A percentile compares a stretch with the other conserved stretches of the same genome.
Conservation (phyloP, 2,113 vertebrate species). For the Kryptolebias marmoratus region DNA sequence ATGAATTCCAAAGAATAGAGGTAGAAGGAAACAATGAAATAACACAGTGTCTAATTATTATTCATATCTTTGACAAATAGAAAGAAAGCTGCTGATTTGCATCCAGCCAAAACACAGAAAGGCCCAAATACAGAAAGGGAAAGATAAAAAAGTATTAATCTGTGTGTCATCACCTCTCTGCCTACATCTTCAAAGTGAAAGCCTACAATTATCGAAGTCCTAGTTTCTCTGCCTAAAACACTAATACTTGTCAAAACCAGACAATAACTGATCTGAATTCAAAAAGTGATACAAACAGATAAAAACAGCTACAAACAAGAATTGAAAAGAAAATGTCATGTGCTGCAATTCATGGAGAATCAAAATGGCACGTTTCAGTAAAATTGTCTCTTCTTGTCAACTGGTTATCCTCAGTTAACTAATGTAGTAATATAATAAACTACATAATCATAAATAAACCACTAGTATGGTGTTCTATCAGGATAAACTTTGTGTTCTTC, state of each 20-base stretch:
- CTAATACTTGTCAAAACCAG: conserved; percentile 37
- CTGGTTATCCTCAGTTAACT: too few species aligned
- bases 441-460: too few species aligned
- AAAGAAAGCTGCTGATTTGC: conserved; percentile 53
- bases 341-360: neutral
- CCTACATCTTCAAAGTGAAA: conserved; percentile 31
- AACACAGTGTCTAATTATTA: conserved; percentile 72
- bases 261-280: conserved; percentile 10
- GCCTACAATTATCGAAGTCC: conserved; percentile 54
- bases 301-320: neutral
- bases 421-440: too few species aligned
- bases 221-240: conserved; percentile 45
- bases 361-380: neutral
- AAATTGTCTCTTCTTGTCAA: too few species aligned
- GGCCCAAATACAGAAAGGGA: conserved; percentile 1
- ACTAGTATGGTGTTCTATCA: too few species aligned
- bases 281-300: neutral
- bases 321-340: neutral
- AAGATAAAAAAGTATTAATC: conserved; percentile 36
- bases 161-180: conserved; percentile 56
- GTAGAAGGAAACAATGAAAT: conserved; percentile 66
- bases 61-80: conserved; percentile 71
- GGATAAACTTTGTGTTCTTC: too few species aligned
- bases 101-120: conserved; percentile 42
- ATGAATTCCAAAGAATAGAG: conserved; percentile 66